A percentile compares a stretch with the other conserved stretches of the same genome.
Evolutionary conservation across 1,140 invertebrate genomes (phyloP).

Genomic region (Zaprionus ornatus): DNA sequence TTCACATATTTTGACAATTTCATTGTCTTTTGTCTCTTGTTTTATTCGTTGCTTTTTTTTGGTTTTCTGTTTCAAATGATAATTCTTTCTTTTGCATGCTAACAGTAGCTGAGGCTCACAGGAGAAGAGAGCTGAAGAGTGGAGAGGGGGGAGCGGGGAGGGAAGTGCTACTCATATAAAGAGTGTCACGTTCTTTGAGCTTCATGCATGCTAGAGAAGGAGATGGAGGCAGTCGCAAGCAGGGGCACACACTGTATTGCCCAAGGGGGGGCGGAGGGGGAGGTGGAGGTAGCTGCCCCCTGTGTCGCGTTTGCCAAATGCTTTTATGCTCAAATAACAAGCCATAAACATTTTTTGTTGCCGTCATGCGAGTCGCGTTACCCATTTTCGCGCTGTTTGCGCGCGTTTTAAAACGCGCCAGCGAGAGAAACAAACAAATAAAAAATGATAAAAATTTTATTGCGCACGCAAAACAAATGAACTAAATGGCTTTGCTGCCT

Average conservation of each 20-base stretch:
- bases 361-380: constrained; percentile 33
- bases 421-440: constrained; percentile 55
- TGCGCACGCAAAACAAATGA: constrained; percentile 75
- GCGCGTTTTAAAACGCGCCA: constrained; percentile 48
- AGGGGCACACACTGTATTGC: too few species aligned
- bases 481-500: constrained; percentile 74
- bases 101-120: background rate
- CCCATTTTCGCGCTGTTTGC: constrained; percentile 68
- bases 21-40: constrained; percentile 64
- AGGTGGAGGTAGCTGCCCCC: background rate
- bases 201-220: background rate
- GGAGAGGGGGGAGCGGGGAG: background rate
- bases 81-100: constrained; percentile 30
- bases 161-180: constrained; percentile 21
- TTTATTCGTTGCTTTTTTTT: constrained; percentile 38
- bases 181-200: constrained; percentile 59
- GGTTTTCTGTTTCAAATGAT: constrained; percentile 69
- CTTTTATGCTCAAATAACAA: constrained; percentile 80
- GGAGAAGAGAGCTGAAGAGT: too few species aligned
- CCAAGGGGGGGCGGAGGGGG: background rate
- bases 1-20: constrained; percentile 81
- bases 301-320: constrained; percentile 44
- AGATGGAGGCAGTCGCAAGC: constrained; percentile 4
- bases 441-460: constrained; percentile 81
- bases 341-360: constrained; percentile 72